A percentile compares a stretch with the other conserved stretches of the same genome.
Conservation (phyloP, 2,113 vertebrate genomes). For the Pandion haliaetus region DNA sequence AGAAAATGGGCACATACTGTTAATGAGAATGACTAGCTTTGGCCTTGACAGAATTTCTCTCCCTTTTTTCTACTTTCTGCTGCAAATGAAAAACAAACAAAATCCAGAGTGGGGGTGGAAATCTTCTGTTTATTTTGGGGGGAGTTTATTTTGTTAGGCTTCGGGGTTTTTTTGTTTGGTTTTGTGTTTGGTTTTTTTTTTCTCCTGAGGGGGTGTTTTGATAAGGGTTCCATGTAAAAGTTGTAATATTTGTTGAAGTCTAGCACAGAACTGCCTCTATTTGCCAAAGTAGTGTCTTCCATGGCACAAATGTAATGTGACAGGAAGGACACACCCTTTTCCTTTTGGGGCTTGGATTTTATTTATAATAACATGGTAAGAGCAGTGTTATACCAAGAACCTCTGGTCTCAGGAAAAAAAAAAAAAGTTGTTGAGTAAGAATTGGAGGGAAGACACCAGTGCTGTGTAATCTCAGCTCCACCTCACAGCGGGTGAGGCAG, state of each 20-base stretch:
- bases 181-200: not conserved
- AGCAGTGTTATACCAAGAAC: not conserved
- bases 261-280: not conserved
- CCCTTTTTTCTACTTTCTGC: not conserved
- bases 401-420: not conserved
- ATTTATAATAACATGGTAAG: not conserved
- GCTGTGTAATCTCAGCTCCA: not conserved
- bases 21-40: not conserved
- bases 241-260: not conserved
- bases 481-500: not conserved
- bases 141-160: not conserved
- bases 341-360: not conserved
- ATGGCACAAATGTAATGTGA: not conserved
- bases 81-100: not conserved
- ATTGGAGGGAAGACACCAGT: not conserved
- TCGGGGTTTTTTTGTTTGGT: not conserved
- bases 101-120: not conserved
- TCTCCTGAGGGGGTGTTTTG: not conserved
- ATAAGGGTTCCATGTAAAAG: not conserved
- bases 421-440: not conserved
- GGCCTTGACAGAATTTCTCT: not conserved
- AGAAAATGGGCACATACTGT: not conserved
- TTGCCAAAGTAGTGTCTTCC: not conserved
- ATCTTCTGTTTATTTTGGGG: not conserved
- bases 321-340: not conserved